A percentile compares a stretch with the other conserved stretches of the same genome.
These are phyloP conservation scores for Desmophyllum pertusum DNA, from an alignment of 92 coral and sea anemone species.

Conservation along the genomic window DNA sequence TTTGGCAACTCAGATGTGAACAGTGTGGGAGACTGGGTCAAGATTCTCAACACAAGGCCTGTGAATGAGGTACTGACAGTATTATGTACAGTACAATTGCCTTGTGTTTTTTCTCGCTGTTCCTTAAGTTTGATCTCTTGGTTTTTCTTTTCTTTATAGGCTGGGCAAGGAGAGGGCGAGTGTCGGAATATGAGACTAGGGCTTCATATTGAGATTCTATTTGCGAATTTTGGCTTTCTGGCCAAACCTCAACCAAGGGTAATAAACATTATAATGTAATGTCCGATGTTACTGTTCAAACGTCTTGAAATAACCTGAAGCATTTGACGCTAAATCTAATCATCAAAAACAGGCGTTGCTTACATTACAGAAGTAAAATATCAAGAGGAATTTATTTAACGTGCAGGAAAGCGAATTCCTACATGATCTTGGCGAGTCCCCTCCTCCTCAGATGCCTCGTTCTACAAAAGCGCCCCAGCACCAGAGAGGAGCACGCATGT, in stretches of 20 bases:
- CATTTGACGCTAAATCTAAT: too few species aligned
- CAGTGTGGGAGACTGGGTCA: constrained; percentile 95
- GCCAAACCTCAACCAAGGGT: constrained; percentile 99
- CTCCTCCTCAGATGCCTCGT: too few species aligned
- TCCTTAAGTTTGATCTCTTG: neutral
- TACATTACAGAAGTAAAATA: too few species aligned
- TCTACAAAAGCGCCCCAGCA: too few species aligned
- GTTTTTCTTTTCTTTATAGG: constrained; percentile 47
- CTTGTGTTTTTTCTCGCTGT: neutral
- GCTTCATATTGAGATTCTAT: constrained; percentile 88
- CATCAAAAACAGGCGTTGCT: too few species aligned
- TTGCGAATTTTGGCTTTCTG: constrained; percentile 90
- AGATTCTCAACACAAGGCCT: constrained; percentile 80
- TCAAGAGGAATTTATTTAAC: too few species aligned
- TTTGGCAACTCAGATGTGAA: constrained; percentile 98
- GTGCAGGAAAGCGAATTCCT: too few species aligned
- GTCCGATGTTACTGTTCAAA: neutral
- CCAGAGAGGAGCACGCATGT: too few species aligned
- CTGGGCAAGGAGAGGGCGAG: constrained; percentile 67
- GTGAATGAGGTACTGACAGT: constrained; percentile 65
- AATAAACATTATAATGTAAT: neutral
- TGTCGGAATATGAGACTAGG: constrained; percentile 88
- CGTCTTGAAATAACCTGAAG: neutral
- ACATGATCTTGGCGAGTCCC: too few species aligned
- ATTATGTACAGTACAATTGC: neutral